Evolutionary conservation across 2,797 vertebrate species (phyloP), one percentile per base, ranked within the genome.

Genomic region (Hydrocynus forskahlii): DNA sequence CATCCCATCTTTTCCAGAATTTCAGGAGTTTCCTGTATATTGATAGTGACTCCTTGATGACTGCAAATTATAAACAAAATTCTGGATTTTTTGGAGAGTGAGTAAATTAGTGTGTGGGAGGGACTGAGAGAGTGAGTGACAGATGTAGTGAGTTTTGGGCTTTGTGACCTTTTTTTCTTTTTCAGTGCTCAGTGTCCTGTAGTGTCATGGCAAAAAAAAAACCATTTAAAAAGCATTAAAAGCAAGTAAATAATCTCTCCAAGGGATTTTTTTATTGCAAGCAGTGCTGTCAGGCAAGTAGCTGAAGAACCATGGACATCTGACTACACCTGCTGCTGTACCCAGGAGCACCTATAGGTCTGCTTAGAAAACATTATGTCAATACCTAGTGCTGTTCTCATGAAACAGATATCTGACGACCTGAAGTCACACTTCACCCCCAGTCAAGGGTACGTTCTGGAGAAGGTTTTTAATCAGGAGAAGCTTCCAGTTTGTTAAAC

Each of bases 341-440:
- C 52, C 40, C 7, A 43, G 40, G 4, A 43, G n/a, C n/a, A n/a
- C n/a, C n/a, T n/a, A n/a, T n/a, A 80, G 50, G 76, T 76, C 83
- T 87, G 54, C 8, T 50, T 21, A 85, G 86, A 86, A 89, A 91
- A 89, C 83, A 88, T 40, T 60, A 45, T 75, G 54, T 21, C 7
- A 21, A 67, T 35, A 57, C n/a, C 23, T 55, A 9, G 16, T 82
- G 85, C 83, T 82, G 86, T 89, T 85, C 73, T 80, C 69, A 86
- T 75, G 40, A 25, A n/a, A n/a, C 12, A 89, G 10, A 50, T 25
- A 16, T 23, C 43, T 25, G 23, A 88, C 88, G 85, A 83, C 87
- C 35, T 88, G 89, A 89, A 93, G 90, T 89, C 81, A 67, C 81
- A 87, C 89, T 91, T 92, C 88, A 90, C 90, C 90, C 91, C 88